Evolutionary conservation across 2,113 vertebrate genomes (phyloP).

Genomic region (Prochilodus magdalenae): DNA sequence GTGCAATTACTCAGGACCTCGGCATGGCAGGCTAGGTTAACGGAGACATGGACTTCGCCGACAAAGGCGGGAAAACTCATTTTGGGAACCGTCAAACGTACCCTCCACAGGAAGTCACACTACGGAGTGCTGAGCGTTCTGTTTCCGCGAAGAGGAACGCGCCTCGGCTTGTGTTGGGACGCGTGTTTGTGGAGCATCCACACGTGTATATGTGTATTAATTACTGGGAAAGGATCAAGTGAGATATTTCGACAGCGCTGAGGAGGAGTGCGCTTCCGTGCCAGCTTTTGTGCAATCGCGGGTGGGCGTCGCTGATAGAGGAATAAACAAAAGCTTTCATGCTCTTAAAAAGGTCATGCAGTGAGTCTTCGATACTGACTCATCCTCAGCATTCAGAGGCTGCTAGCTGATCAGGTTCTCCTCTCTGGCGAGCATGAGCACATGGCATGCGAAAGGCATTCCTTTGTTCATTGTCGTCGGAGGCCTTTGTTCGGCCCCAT

Average conservation of each 20-base stretch:
- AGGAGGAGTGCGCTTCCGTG: slow-evolving; percentile 21
- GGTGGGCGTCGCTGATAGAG: slow-evolving; percentile 34
- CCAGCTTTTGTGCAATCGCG: slow-evolving; percentile 14
- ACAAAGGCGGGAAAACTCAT: not conserved
- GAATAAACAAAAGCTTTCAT: slow-evolving; percentile 53
- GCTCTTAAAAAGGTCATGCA: slow-evolving; percentile 50
- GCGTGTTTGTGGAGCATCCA: slow-evolving; percentile 5
- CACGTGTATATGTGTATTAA: not conserved
- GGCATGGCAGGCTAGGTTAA: slow-evolving; percentile 30
- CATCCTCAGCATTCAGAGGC: slow-evolving; percentile 32
- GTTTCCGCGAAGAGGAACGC: not conserved
- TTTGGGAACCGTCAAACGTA: not conserved
- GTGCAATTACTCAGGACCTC: slow-evolving; percentile 44
- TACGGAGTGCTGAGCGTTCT: not conserved
- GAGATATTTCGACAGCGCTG: slow-evolving; percentile 31
- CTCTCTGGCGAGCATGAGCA: not conserved
- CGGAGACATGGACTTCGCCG: not conserved
- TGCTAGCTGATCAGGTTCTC: slow-evolving; percentile 25
- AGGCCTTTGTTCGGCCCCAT: slow-evolving; percentile 18
- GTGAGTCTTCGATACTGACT: slow-evolving; percentile 35
- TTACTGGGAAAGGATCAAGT: slow-evolving; percentile 19
- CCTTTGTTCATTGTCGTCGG: not conserved
- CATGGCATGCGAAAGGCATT: slow-evolving; percentile 4
- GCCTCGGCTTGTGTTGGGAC: not conserved
- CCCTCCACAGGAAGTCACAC: not conserved